Evolutionary conservation across 2,888 invertebrate species (phyloP), one percentile per base, ranked within the genome.

Genomic region (Lydus trimaculatus): DNA sequence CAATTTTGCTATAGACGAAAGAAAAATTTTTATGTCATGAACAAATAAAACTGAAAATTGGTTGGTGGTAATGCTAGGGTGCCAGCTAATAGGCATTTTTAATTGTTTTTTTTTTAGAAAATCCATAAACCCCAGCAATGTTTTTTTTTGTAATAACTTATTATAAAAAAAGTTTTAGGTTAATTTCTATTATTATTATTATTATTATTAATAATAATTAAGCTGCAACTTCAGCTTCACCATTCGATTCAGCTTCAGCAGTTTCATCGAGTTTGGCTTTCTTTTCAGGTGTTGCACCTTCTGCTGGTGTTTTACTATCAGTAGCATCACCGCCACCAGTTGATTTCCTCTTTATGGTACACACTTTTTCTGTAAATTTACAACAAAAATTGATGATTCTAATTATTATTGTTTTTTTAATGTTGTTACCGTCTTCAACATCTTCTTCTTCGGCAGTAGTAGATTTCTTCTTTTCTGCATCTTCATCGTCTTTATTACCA

Each of bases 341-440:
- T 23, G 87, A 88, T 65, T 92, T 92, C 89, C 92, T 92, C 88
- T 92, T 91, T 85, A 92, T 91, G 82, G 90, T 88, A 74, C 88
- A 88, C 65, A 87, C 85, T 71, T 83, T 85, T 80, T 80, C 80
- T 81, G 72, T 20, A 76, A 74, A 59, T 15, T n/a, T 1, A 15
- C 7, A 43, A 43, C 17, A 61, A 61, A 56, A 64, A 43, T 31
- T 20, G 28, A 52, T 48, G 20, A n/a, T 13, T 17, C 15, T 25
- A 23, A 63, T 58, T 36, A 17, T 9, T 0, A 56, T n/a, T 1
- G 58, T 63, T 39, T 48, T 8, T 2, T 11, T 36, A 59, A 58
- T 58, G n/a, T 31, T 20, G 9, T 20, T n/a, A 56, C 56, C 56
- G 25, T 56, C 56, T 1, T 56, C 56, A 0, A 25, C 56, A 4